Percentiles rank a stretch among this genome's conserved stretches.
These are phyloP conservation scores for Bufo bufo DNA, from an alignment of 2,113 vertebrate species.

Conservation along the genomic window DNA sequence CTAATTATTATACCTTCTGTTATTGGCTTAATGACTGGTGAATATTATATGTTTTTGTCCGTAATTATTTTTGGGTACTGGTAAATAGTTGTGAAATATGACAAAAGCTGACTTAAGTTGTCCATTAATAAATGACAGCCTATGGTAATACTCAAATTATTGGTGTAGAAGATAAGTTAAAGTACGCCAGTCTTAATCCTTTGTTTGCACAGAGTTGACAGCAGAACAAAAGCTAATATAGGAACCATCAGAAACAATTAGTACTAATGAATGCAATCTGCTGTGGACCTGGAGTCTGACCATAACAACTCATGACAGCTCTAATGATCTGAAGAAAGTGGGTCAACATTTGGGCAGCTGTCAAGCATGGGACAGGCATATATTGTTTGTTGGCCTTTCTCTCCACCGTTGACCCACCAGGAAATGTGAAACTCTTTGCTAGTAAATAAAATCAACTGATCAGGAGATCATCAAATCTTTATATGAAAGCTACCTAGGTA, in stretches of 20 bases:
- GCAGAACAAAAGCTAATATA: neutral
- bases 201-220: constrained; percentile 14
- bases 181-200: neutral
- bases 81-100: neutral
- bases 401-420: too few species aligned
- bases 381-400: neutral
- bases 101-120: too few species aligned
- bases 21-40: too few species aligned
- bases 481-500: too few species aligned
- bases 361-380: neutral
- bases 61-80: neutral
- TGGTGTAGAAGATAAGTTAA: too few species aligned
- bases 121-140: too few species aligned
- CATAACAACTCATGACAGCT: constrained; percentile 2
- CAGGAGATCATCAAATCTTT: too few species aligned
- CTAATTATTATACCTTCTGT: too few species aligned
- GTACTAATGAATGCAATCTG: neutral
- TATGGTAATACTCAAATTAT: too few species aligned
- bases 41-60: neutral
- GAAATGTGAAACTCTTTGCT: too few species aligned
- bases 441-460: too few species aligned
- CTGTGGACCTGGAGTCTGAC: neutral
- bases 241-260: constrained; percentile 30
- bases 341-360: neutral
- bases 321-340: constrained; percentile 33